Conservation (phyloP, 2,888 invertebrate genomes). For the Cephus pygmeus region DNA sequence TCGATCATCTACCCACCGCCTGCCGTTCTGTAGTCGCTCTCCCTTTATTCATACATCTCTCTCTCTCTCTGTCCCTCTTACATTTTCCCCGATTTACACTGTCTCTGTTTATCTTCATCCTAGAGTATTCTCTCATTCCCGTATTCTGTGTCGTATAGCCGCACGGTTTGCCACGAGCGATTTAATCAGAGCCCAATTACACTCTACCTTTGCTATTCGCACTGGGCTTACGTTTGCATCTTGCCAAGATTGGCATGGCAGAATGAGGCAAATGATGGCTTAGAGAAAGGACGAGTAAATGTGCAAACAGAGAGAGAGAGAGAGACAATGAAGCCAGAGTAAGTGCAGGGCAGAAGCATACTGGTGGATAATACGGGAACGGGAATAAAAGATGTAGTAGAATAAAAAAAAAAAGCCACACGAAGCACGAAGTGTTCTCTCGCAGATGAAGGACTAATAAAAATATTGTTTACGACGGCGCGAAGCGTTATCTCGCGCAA, state of each 20-base stretch:
- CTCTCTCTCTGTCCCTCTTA: neutral
- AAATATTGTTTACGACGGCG: constrained; percentile 38
- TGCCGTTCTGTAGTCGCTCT: neutral
- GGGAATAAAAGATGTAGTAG: neutral
- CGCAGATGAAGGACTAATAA: constrained; percentile 30
- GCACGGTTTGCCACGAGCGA: constrained; percentile 40
- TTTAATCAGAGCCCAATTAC: constrained; percentile 56
- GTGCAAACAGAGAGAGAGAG: neutral
- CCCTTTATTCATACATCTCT: neutral
- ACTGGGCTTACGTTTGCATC: neutral
- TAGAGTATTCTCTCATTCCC: neutral
- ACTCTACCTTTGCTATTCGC: constrained; percentile 27
- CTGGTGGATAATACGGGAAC: neutral
- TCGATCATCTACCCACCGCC: neutral
- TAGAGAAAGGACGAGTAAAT: neutral
- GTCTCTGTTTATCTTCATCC: neutral
- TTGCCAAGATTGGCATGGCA: neutral
- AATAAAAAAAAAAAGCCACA: neutral
- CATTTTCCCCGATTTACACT: neutral
- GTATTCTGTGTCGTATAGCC: neutral
- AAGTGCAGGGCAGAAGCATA: neutral
- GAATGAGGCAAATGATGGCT: neutral
- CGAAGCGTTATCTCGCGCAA: constrained; percentile 22
- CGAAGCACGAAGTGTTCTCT: neutral
- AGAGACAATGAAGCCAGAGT: neutral